Conservation (phyloP, 2,797 vertebrate species). For the Cuniculus paca region DNA sequence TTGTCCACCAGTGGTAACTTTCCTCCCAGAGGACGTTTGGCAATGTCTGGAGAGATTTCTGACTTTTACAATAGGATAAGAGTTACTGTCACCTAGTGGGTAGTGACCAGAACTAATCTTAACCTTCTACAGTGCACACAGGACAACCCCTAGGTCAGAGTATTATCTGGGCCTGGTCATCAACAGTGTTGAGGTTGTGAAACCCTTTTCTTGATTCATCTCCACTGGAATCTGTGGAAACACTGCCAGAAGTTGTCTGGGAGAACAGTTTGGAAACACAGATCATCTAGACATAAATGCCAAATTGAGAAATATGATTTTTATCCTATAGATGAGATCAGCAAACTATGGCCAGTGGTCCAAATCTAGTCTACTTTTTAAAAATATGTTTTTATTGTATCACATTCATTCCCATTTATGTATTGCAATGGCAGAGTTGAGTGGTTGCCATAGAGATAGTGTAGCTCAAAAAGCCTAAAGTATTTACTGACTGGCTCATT, state of each 20-base stretch:
- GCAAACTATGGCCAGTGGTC: neutral
- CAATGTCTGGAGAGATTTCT: neutral
- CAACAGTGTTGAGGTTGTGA: neutral
- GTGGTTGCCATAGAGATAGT: neutral
- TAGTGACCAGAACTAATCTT: neutral
- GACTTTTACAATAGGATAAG: neutral
- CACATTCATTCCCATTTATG: neutral
- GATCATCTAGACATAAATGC: neutral
- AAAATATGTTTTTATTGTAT: neutral
- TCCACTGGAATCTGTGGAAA: neutral
- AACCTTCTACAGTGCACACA: neutral
- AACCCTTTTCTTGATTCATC: neutral
- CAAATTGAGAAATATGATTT: neutral
- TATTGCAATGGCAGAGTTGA: neutral
- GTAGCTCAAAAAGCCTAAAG: neutral
- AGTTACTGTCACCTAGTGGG: neutral
- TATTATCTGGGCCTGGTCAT: neutral
- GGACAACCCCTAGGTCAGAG: neutral
- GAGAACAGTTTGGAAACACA: neutral
- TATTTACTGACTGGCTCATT: neutral
- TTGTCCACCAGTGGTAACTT: neutral
- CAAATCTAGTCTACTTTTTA: neutral
- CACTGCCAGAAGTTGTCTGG: neutral
- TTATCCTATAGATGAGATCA: neutral
- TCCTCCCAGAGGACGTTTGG: neutral